Evolutionary conservation across 2,113 vertebrate genomes (phyloP).

Genomic region (Centrocercus urophasianus): DNA sequence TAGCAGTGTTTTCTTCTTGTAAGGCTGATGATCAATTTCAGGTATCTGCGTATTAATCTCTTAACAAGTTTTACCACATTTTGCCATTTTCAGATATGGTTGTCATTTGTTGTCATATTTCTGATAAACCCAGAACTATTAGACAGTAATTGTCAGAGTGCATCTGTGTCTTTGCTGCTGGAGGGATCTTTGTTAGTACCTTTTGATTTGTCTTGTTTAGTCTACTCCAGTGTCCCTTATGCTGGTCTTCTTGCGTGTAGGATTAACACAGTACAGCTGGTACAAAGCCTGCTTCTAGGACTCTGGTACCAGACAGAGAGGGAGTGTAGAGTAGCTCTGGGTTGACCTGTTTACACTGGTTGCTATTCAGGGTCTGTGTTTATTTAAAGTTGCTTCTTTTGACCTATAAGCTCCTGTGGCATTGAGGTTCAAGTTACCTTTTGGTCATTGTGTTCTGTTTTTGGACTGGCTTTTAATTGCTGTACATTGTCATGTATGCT

Average conservation of each 20-base stretch:
- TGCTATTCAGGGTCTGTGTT: constrained; percentile 63
- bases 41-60: neutral
- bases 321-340: neutral
- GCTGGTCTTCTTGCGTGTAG: neutral
- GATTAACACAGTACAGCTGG: constrained; percentile 56
- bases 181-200: constrained; percentile 37
- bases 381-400: constrained; percentile 66
- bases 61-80: neutral
- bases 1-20: neutral
- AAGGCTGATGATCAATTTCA: neutral
- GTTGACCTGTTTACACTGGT: constrained; percentile 58
- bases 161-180: neutral
- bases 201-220: constrained; percentile 48
- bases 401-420: constrained; percentile 44
- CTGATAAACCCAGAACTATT: neutral
- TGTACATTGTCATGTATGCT: neutral
- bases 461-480: neutral
- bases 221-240: constrained; percentile 27
- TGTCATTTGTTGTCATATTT: neutral
- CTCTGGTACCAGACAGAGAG: constrained; percentile 27
- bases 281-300: constrained; percentile 39
- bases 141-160: neutral
- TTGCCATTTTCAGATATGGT: neutral
- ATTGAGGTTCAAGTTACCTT: constrained; percentile 42
- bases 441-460: constrained; percentile 12